Conservation (phyloP, 1,140 invertebrate species). For the Harpegnathos saltator region DNA sequence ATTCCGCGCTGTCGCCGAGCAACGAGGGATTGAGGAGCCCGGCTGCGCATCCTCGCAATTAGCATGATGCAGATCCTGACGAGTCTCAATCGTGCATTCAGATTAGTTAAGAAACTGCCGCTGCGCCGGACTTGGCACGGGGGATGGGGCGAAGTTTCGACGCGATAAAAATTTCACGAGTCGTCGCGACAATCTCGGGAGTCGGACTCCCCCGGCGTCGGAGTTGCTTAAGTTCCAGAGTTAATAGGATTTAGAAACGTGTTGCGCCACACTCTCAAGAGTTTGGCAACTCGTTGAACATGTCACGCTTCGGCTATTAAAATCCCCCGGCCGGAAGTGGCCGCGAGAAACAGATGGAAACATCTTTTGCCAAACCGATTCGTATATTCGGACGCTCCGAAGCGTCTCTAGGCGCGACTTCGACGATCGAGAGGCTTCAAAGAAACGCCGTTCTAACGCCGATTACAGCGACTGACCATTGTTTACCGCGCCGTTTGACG, state of each 20-base stretch:
- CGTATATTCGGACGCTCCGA: neutral
- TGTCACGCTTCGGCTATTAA: constrained; percentile 41
- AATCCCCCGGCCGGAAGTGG: constrained; percentile 19
- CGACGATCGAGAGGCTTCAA: neutral
- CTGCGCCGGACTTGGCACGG: constrained; percentile 16
- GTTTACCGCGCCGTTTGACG: neutral
- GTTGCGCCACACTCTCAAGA: constrained; percentile 25
- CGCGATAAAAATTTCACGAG: constrained; percentile 37
- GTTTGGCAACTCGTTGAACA: constrained; percentile 42
- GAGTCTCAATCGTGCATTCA: constrained; percentile 15
- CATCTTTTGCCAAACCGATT: constrained; percentile 17
- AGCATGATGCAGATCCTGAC: constrained; percentile 16
- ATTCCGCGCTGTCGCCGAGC: neutral
- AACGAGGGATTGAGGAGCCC: neutral
- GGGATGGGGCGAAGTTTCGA: neutral
- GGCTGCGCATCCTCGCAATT: neutral
- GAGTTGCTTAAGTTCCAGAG: constrained; percentile 19
- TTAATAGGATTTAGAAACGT: constrained; percentile 44
- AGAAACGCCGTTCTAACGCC: neutral
- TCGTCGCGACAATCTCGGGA: constrained; percentile 12
- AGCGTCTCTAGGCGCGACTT: neutral
- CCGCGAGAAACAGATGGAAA: constrained; percentile 38
- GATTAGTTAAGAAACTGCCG: constrained; percentile 20
- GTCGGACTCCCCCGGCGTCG: neutral
- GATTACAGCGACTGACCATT: neutral